These are phyloP conservation scores for Elgonia sp. DNA, from an alignment of 2,888 invertebrate species.

Conservation along the genomic window DNA sequence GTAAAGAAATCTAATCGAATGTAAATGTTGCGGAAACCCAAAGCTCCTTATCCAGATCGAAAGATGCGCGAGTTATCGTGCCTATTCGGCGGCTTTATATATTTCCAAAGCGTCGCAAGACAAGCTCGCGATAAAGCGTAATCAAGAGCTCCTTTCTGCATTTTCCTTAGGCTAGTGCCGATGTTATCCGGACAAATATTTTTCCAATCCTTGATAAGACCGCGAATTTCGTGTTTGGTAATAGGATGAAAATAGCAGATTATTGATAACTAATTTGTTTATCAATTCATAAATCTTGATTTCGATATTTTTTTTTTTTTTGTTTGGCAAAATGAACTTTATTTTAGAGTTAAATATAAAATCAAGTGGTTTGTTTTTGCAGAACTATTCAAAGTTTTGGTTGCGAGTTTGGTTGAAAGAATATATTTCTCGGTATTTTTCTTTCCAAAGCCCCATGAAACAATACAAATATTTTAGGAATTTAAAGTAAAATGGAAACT, in stretches of 20 bases:
- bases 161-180: neutral
- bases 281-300: too few species aligned
- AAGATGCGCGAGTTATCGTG: conserved; percentile 68
- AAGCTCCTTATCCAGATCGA: conserved; percentile 82
- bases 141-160: neutral
- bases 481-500: conserved; percentile 7
- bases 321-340: too few species aligned
- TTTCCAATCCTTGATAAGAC: too few species aligned
- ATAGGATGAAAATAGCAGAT: too few species aligned
- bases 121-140: conserved; percentile 3
- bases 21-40: conserved; percentile 85
- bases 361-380: neutral
- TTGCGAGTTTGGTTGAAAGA: neutral
- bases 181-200: neutral
- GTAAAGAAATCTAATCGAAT: conserved; percentile 82
- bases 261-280: too few species aligned
- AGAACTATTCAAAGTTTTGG: neutral
- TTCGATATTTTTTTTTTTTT: too few species aligned
- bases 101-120: neutral
- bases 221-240: too few species aligned
- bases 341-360: too few species aligned
- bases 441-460: conserved; percentile 15
- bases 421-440: neutral
- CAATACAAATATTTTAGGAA: conserved; percentile 20
- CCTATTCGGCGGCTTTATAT: conserved; percentile 13